Evolutionary conservation across 2,113 vertebrate genomes (phyloP).

Genomic region (Oryzias javanicus): DNA sequence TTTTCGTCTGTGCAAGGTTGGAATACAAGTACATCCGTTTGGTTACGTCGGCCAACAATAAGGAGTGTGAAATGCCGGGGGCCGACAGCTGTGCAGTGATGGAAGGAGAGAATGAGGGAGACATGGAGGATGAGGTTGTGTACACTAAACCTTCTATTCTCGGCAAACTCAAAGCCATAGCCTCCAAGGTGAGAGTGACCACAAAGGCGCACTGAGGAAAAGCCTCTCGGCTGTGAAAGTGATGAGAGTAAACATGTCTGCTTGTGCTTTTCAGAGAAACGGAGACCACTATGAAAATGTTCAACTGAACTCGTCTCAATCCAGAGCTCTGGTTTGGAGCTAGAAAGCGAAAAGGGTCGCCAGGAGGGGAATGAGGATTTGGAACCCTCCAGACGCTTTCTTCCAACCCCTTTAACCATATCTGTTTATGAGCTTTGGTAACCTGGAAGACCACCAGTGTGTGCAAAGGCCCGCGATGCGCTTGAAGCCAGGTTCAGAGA

Average conservation of each 20-base stretch:
- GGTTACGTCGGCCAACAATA: conserved; percentile 90
- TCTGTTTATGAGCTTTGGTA: conserved; percentile 42
- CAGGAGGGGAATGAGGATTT: conserved; percentile 17
- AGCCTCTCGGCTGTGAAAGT: background rate
- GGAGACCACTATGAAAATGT: conserved; percentile 90
- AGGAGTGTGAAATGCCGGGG: conserved; percentile 92
- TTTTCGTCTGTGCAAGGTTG: conserved; percentile 77
- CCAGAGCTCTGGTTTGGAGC: conserved; percentile 85
- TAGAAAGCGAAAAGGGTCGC: conserved; percentile 37
- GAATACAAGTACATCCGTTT: conserved; percentile 97
- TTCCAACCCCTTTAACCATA: conserved; percentile 34
- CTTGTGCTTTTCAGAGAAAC: conserved; percentile 83
- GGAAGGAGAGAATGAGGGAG: conserved; percentile 97
- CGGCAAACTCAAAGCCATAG: conserved; percentile 91
- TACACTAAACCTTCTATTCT: conserved; percentile 92
- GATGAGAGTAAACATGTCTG: background rate
- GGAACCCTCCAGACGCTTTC: conserved; percentile 33
- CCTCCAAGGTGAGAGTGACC: conserved; percentile 85
- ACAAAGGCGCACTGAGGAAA: too few relatives aligned
- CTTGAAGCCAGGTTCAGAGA: conserved; percentile 32
- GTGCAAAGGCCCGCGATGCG: conserved; percentile 19
- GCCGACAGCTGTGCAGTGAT: conserved; percentile 98
- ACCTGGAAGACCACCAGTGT: conserved; percentile 39
- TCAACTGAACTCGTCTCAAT: conserved; percentile 91
- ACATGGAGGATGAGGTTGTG: conserved; percentile 92